Conservation (phyloP, 2,797 vertebrate species). For the Lateolabrax maculatus region DNA sequence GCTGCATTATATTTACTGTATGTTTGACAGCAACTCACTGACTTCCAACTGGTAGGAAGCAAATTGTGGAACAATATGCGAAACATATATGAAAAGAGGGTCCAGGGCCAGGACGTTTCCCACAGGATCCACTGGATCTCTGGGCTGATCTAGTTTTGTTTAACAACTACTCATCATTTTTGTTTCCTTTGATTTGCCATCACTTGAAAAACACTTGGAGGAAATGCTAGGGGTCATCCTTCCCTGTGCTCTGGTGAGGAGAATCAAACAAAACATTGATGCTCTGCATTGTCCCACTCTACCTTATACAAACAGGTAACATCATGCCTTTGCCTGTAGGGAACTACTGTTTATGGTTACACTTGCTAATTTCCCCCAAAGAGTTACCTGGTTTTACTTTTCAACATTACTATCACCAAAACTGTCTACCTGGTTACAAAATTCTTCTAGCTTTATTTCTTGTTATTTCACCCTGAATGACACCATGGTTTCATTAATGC, state of each 20-base stretch:
- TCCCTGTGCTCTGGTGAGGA: conserved; percentile 35
- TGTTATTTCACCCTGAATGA: conserved; percentile 59
- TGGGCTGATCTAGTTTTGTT: background rate
- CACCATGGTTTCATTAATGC: conserved; percentile 17
- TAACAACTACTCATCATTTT: background rate
- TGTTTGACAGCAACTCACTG: conserved; percentile 11
- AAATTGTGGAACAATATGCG: conserved; percentile 13
- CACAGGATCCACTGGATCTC: background rate
- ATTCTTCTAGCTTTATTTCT: conserved; percentile 28
- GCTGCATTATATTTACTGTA: too few relatives aligned
- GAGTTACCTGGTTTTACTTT: conserved; percentile 19
- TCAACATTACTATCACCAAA: conserved; percentile 33
- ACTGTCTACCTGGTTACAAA: conserved; percentile 21
- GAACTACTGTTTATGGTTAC: conserved; percentile 13
- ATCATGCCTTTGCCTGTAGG: conserved; percentile 3
- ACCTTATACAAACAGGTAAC: conserved; percentile 22
- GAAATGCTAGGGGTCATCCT: conserved; percentile 69
- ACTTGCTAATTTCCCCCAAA: conserved; percentile 5
- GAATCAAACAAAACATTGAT: conserved; percentile 9
- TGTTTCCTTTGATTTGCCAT: conserved; percentile 20
- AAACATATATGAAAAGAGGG: background rate
- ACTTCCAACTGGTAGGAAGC: conserved; percentile 8
- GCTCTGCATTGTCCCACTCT: conserved; percentile 11
- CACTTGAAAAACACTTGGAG: conserved; percentile 28
- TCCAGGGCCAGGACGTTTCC: background rate